Evolutionary conservation across 2,888 invertebrate species (phyloP), one percentile per base, ranked within the genome.

Genomic region (Gryllus longicercus): DNA sequence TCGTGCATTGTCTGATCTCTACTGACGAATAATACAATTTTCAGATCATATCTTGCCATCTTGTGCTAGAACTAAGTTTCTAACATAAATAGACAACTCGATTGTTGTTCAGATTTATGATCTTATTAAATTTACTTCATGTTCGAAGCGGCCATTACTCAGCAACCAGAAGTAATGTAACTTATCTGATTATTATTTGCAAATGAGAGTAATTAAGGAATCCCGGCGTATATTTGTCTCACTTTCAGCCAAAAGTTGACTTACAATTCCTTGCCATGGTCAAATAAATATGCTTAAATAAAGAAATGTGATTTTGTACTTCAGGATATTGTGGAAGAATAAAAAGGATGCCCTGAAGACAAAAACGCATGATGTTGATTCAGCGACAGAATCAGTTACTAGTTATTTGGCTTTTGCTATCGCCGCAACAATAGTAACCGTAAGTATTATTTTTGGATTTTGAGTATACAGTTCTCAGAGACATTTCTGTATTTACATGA

Each of bases 381-480:
- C 82, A 80, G 85, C 86, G 86, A 82, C 86, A 86, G 83, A 84
- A 85, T 82, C 85, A 84, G 86, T 84, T 16, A 85, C 85, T 50
- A 85, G 87, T 4, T 90, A 89, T 84, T 86, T 93, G 21, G 86
- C 87, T 0, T 90, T 90, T 82, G 91, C 93, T 8, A 91, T 93
- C 80, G 83, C 90, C 16, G 89, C 91, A 77, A 90, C 92, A 11
- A 85, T 91, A 50, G 87, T 91, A 2, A 91, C 92, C 75, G 89
- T 90, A 84, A 84, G 84, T 83, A 38, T 38, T 38, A 8, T 38
- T 38, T 38, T 38, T 38, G 8, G 8, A 38, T 5, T 38, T 38
- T 38, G 38, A 38, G 38, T 5, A 38, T 38, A 38, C 5, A 38
- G 38, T 38, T 18, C 10, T 11, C 8, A 76, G 50, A 63, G 18